A percentile compares a stretch with the other conserved stretches of the same genome.
phyloP scores from a whole-genome alignment of 2,888 invertebrate species.

The Proisotoma minuta region DNA sequence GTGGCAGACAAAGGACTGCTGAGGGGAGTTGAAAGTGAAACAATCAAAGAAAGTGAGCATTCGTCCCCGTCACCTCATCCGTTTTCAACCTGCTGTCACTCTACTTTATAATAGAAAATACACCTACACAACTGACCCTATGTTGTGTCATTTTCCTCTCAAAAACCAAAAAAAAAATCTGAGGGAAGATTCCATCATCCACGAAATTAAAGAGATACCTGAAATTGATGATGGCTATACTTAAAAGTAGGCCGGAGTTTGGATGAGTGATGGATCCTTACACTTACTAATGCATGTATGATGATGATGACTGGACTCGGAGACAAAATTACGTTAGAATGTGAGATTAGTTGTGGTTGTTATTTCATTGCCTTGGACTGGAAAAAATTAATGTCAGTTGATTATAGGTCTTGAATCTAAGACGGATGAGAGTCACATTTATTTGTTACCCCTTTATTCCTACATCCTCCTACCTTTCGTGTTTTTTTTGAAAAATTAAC shows the following conservation, averaged over 20 bases:
- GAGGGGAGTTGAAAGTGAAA: not conserved
- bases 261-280: not conserved
- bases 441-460: not conserved
- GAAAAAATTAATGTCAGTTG: constrained; percentile 44
- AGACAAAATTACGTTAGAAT: not conserved
- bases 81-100: constrained; percentile 1
- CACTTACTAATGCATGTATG: not conserved
- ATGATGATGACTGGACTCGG: not conserved
- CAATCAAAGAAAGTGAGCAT: not conserved
- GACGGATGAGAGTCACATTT: constrained; percentile 20
- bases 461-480: constrained; percentile 5
- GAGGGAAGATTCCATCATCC: constrained; percentile 30
- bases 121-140: not conserved
- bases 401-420: constrained; percentile 45
- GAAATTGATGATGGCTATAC: no score
- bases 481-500: not conserved
- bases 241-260: not conserved
- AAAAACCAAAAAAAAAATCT: no score
- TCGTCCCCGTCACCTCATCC: not conserved
- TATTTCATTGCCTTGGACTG: constrained; percentile 10
- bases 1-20: not conserved
- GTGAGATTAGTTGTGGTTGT: constrained; percentile 8
- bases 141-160: constrained; percentile 30
- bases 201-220: constrained; percentile 17
- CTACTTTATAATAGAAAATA: not conserved